Base-by-base conservation (phyloP, 2,888 invertebrate genomes). In the Priocnemis perturbator region DNA sequence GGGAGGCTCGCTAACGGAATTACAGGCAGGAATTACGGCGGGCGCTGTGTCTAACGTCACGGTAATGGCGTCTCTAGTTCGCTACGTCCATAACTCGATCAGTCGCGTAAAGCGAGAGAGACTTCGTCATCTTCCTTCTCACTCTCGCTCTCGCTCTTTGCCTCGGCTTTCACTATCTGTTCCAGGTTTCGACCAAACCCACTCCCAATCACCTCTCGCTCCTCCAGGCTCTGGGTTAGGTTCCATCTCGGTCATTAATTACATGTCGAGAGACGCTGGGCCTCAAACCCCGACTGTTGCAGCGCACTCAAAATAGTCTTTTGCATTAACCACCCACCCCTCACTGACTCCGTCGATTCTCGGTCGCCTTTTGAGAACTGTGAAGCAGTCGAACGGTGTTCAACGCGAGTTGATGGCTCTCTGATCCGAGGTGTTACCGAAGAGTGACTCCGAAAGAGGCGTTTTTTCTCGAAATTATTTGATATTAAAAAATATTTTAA, bases 241-340 rank as follows among this genome's bases (percentile, higher is more conserved):
- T 74, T 76, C 76, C 74, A 74, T 74, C 78, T 73, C 72, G 76
- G 67, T 71, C 80, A 81, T 84, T 83, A 84, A 85, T 85, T 84
- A 82, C 75, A 11, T 37, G 47, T 68, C 62, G 72, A 73, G 70
- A 76, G 71, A 69, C 71, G 63, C 59, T 48, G 52, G 45, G 23
- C 52, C n/a, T 52, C 50, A 44, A 57, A 23, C 26, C 50, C 53
- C 56, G 23, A 50, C 64, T 59, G 48, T 64, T 67, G 64, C 67
- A 64, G 61, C 63, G 58, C 53, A 62, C 70, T 77, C 67, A 60
- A 76, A 78, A 76, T 79, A 73, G 69, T 72, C 77, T 78, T 76
- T 77, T 61, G 63, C 76, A 66, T 78, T 79, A 72, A 74, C 74
- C 68, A 76, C 66, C 70, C 55, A 19, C 7, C 23, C 30, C n/a